Conservation (phyloP, 2,888 invertebrate genomes). For the Drosophila kokeensis region DNA sequence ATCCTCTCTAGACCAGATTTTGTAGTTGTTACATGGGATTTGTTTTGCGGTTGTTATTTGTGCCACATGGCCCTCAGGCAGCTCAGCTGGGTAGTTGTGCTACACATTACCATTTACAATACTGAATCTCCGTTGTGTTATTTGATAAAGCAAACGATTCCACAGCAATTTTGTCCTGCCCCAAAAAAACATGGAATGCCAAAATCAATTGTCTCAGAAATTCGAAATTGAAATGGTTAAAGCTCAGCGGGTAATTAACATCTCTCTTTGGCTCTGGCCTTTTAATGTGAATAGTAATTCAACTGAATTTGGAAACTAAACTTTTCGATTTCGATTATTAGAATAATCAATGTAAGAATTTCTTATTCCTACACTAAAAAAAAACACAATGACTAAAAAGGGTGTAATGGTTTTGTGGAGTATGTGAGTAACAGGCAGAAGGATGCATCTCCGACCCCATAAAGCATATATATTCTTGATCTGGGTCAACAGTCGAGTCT, state of each 20-base stretch:
- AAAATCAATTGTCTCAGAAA: not conserved
- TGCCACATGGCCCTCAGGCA: constrained; percentile 10
- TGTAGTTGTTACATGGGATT: constrained; percentile 26
- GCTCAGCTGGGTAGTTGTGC: constrained; percentile 9
- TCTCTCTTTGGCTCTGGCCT: not conserved
- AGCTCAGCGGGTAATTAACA: not conserved
- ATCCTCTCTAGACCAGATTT: constrained; percentile 27
- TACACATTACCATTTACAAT: constrained; percentile 30
- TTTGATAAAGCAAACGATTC: constrained; percentile 5
- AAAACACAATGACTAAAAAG: too few species aligned
- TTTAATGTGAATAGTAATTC: not conserved
- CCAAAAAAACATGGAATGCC: not conserved
- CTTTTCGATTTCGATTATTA: too few species aligned
- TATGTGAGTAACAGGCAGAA: too few species aligned
- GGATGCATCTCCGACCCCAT: too few species aligned
- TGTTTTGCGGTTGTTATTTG: constrained; percentile 33
- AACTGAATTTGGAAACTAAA: not conserved
- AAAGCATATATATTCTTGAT: too few species aligned
- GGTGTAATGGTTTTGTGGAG: too few species aligned
- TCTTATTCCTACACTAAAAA: not conserved
- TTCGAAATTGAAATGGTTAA: not conserved
- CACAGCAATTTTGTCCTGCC: not conserved
- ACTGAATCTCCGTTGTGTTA: constrained; percentile 13
- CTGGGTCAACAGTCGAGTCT: too few species aligned
- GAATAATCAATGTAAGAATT: not conserved